These are phyloP conservation scores for Sebastes schlegelii DNA, from an alignment of 2,113 vertebrate species.

Conservation along the genomic window DNA sequence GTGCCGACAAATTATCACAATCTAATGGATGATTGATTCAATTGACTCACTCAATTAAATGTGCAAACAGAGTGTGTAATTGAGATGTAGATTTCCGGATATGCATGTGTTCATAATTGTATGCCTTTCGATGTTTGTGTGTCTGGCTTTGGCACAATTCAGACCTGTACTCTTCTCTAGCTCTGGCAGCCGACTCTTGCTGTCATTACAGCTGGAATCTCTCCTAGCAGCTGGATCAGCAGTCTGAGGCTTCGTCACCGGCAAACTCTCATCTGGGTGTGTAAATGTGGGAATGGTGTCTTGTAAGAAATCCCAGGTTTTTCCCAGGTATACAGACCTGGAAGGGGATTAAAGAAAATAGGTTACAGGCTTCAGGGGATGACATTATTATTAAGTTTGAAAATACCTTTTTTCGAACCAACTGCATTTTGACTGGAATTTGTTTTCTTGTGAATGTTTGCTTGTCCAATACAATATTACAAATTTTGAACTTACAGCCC, in stretches of 20 bases:
- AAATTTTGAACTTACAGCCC: neutral
- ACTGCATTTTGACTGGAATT: neutral
- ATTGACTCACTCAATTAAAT: slow-evolving; percentile 50
- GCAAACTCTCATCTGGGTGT: slow-evolving; percentile 65
- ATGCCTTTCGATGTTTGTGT: slow-evolving; percentile 5
- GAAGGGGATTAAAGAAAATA: slow-evolving; percentile 39
- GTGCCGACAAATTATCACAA: slow-evolving; percentile 18
- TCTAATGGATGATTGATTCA: slow-evolving; percentile 47
- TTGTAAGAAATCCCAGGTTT: slow-evolving; percentile 89
- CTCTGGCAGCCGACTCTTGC: slow-evolving; percentile 54
- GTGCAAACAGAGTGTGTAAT: slow-evolving; percentile 47
- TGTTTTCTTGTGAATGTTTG: neutral
- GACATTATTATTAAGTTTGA: neutral
- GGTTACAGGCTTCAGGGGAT: neutral
- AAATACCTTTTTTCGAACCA: neutral
- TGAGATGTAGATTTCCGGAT: slow-evolving; percentile 35
- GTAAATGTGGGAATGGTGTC: slow-evolving; percentile 86
- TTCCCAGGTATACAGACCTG: slow-evolving; percentile 79
- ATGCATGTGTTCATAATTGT: slow-evolving; percentile 7
- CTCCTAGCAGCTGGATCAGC: slow-evolving; percentile 59
- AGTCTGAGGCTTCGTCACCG: slow-evolving; percentile 60
- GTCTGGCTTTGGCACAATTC: slow-evolving; percentile 8
- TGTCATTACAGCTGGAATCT: slow-evolving; percentile 63
- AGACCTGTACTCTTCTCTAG: slow-evolving; percentile 83
- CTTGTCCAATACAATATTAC: neutral